These are phyloP conservation scores for Chanos chanos DNA, from an alignment of 2,797 vertebrate genomes.

Conservation along the genomic window DNA sequence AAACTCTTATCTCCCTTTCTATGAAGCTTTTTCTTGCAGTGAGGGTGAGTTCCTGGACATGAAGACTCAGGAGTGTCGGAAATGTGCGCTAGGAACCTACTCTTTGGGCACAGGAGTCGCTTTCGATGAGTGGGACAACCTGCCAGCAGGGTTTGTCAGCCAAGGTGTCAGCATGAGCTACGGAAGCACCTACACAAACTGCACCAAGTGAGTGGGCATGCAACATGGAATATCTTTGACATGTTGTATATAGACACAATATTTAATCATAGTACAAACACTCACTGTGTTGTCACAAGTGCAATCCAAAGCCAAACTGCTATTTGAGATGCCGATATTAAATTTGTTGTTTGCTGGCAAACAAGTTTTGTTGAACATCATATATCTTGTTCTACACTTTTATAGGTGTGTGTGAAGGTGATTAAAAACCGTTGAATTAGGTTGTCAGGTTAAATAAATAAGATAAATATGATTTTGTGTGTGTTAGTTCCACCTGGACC, in stretches of 20 bases:
- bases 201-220: constrained; percentile 77
- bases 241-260: neutral
- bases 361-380: neutral
- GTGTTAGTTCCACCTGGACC: constrained; percentile 86
- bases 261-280: too few relatives aligned
- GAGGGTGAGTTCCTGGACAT: constrained; percentile 92
- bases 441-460: too few relatives aligned
- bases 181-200: constrained; percentile 67
- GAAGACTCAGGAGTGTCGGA: constrained; percentile 84
- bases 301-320: constrained; percentile 14
- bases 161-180: constrained; percentile 67
- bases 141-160: constrained; percentile 84
- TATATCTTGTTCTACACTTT: too few relatives aligned
- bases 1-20: constrained; percentile 1
- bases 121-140: constrained; percentile 88
- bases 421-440: too few relatives aligned
- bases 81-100: constrained; percentile 84
- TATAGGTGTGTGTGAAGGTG: too few relatives aligned
- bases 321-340: neutral
- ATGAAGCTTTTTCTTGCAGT: constrained; percentile 87
- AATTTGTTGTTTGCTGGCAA: neutral
- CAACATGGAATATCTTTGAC: neutral
- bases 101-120: constrained; percentile 89
- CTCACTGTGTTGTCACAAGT: neutral
- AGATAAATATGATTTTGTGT: neutral